Evolutionary conservation across 2,113 vertebrate species (phyloP), one percentile per base, ranked within the genome.

Genomic region (Zapus hudsonius): DNA sequence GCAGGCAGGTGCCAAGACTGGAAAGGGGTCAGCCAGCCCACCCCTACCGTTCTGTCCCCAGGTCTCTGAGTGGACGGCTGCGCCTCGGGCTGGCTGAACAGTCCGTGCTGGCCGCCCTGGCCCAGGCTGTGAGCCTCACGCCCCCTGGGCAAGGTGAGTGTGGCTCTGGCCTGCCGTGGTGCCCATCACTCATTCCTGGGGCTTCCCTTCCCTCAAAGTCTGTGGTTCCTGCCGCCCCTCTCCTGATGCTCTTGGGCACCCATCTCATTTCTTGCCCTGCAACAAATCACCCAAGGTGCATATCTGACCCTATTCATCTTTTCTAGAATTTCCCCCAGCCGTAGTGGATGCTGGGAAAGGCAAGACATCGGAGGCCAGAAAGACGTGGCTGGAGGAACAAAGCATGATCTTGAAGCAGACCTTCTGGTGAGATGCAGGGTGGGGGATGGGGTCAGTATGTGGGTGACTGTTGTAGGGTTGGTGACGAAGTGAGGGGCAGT

Each of bases 81-180:
- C 98, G 99, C 81, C 99, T 99, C 1, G 99, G 99, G 63, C 96
- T 99, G 95, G 99, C 99, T 0, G 99, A 99, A 94, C 99, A 99
- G 96, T 99, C 99, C 0, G 98, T 99, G 83, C 96, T 99, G 74
- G 96, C 98, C 0, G 98, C 99, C 4, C 96, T 99, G 0, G 98
- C 98, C 87, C 98, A 99, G 94, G 99, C 99, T 0, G 98, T 99
- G 87, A 99, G 98, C 88, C 97, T 99, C 82, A 99, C 98, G 0
- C 98, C 99, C 7, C 98, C 99, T 0, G 97, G 98, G 80, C 98
- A 99, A 98, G 98, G 99, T 97, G 93, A 96, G 94, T 20, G 94
- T 20, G 1, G 55, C 16, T 0, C 0, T 3, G 22, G 4, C 13
- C 5, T 2, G 4, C 29, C 42, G 29, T 31, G 0, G 0, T 2